These are phyloP conservation scores for Sarotherodon lohbergeri DNA, from an alignment of 2,113 vertebrate species.

Conservation along the genomic window DNA sequence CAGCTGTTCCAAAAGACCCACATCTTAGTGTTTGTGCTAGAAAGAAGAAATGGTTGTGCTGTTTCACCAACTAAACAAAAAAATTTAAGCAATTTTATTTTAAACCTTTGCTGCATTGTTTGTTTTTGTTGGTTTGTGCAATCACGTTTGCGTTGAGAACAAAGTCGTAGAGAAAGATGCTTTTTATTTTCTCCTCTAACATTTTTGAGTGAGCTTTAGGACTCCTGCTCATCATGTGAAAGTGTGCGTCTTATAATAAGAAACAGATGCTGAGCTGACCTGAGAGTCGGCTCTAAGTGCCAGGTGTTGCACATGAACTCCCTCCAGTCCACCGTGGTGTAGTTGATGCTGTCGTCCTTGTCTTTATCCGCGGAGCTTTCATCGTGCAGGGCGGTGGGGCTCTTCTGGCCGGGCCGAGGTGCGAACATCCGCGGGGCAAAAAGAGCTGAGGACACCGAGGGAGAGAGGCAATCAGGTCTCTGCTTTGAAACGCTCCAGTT, in stretches of 20 bases:
- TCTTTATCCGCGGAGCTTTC: constrained; percentile 77
- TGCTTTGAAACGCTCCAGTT: background rate
- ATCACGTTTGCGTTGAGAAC: background rate
- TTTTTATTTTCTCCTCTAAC: background rate
- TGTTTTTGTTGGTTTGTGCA: background rate
- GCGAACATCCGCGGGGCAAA: constrained; percentile 87
- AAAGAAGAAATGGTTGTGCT: background rate
- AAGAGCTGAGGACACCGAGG: constrained; percentile 73
- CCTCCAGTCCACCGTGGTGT: constrained; percentile 96
- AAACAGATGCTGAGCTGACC: constrained; percentile 66
- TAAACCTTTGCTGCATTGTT: background rate
- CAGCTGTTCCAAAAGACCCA: background rate
- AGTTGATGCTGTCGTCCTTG: constrained; percentile 84
- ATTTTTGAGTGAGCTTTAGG: background rate
- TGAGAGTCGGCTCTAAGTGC: constrained; percentile 95
- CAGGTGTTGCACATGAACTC: constrained; percentile 99
- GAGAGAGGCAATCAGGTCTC: background rate
- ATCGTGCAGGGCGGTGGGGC: constrained; percentile 81
- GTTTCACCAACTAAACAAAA: background rate
- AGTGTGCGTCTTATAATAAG: background rate
- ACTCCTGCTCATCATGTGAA: background rate
- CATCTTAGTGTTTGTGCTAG: background rate
- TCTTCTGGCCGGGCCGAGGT: constrained; percentile 89
- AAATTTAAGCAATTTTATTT: background rate
- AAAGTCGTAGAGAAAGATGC: background rate